A percentile compares a stretch with the other conserved stretches of the same genome.
Evolutionary conservation across 2,797 vertebrate genomes (phyloP).

Genomic region (Rhodeus uyekii): DNA sequence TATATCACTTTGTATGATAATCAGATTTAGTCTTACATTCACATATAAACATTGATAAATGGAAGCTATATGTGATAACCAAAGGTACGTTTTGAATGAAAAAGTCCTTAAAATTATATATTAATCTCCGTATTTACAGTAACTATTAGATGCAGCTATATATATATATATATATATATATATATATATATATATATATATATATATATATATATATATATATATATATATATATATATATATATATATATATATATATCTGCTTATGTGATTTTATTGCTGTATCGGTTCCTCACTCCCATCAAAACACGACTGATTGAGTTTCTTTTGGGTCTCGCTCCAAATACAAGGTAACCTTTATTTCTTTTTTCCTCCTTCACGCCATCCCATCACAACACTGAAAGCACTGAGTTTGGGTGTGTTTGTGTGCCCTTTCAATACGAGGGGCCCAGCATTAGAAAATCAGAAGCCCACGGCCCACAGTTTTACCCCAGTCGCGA

Average conservation of each 20-base stretch:
- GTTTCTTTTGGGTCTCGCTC: constrained; percentile 1
- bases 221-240: no score
- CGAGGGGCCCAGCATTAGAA: neutral
- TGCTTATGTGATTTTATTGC: neutral
- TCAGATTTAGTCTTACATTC: neutral
- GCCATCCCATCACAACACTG: neutral
- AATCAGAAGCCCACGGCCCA: neutral
- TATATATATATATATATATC: no score
- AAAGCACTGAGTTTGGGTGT: constrained; percentile 4
- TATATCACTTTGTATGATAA: neutral
- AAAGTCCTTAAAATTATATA: no score
- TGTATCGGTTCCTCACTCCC: neutral
- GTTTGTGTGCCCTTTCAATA: constrained; percentile 14
- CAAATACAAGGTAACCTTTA: constrained; percentile 27
- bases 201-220: no score
- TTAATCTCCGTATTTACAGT: no score
- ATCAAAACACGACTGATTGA: neutral
- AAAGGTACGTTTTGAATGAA: no score
- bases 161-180: no score
- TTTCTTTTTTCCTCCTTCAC: neutral
- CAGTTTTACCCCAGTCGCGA: neutral
- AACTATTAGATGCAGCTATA: no score
- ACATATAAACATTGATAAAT: neutral
- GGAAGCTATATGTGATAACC: no score
- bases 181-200: no score